A percentile compares a stretch with the other conserved stretches of the same genome.
phyloP scores from a whole-genome alignment of 2,797 vertebrate genomes.

The Austrolebias charrua region DNA sequence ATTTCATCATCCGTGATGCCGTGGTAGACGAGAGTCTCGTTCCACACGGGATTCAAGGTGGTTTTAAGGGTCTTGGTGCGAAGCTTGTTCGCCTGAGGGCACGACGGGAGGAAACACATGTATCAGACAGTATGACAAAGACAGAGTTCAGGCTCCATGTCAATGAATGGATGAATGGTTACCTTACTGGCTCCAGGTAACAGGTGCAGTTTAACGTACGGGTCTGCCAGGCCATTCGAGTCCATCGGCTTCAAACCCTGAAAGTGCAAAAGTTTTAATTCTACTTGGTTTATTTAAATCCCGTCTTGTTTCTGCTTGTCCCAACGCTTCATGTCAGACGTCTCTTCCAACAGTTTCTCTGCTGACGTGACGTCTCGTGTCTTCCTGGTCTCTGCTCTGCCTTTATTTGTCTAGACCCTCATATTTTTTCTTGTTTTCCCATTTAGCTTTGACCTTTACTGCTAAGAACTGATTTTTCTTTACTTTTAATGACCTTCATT shows the following conservation, averaged over 20 bases:
- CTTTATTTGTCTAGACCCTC: too few species aligned
- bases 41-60: slow-evolving; percentile 90
- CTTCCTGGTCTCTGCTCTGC: too few species aligned
- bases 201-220: slow-evolving; percentile 95
- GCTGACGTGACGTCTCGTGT: too few species aligned
- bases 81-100: slow-evolving; percentile 89
- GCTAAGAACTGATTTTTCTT: too few species aligned
- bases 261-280: slow-evolving; percentile 1
- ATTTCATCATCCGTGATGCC: slow-evolving; percentile 95
- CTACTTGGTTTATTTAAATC: background rate
- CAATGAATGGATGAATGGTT: slow-evolving; percentile 28
- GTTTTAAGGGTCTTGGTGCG: slow-evolving; percentile 92
- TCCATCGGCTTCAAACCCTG: slow-evolving; percentile 97
- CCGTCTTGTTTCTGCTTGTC: too few species aligned
- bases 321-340: too few species aligned
- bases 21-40: slow-evolving; percentile 90
- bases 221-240: slow-evolving; percentile 93
- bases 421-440: too few species aligned
- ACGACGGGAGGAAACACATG: background rate
- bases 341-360: too few species aligned
- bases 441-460: too few species aligned
- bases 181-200: slow-evolving; percentile 97
- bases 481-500: too few species aligned
- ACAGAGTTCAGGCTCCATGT: too few species aligned
- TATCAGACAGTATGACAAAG: background rate